Base-by-base conservation (phyloP, 2,888 invertebrate genomes). In the Digitonthophagus gazella region DNA sequence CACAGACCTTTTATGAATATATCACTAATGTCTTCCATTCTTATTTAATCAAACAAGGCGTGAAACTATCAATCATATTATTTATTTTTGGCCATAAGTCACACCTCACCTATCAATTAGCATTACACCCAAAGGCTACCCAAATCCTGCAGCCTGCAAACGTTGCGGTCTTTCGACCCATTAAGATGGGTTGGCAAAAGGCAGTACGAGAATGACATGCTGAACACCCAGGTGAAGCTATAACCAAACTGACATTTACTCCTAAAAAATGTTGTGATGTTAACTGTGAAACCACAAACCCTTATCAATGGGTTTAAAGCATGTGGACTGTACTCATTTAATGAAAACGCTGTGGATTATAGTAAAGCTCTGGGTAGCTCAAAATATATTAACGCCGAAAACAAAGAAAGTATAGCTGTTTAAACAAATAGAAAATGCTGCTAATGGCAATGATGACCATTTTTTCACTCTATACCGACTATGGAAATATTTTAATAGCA, bases 1-100 rank as follows among this genome's bases (percentile, higher is more conserved):
- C 77, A 0, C 80, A 81, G 58, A 22, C 80, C 8, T 83, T 83
- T 71, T 78, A 75, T 71, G 80, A 81, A 65, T 83, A 81, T 67
- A 79, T 81, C 14, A 67, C 65, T 16, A 73, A 73, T 63, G 67
- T 74, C 54, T 82, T 72, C 66, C 80, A 18, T 80, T 80, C 71
- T 74, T 82, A 65, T 79, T 69, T 81, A 69, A 76, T 76, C 5
- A 73, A 73, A 68, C 67, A 72, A 18, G 70, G 71, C 1, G 71
- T 73, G 67, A 68, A 64, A 69, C 78, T 80, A 67, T 80, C 79
- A 2, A 71, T 82, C 0, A 75, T 82, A 66, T 69, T 82, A 3
- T 81, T 81, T 71, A 76, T 82, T 22, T 3, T 4, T 22, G 22
- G 22, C 22, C 22, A 22, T n/a, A n/a, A n/a, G n/a, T n/a, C n/a